These are phyloP conservation scores for Pholis gunnellus DNA, from an alignment of 2,113 vertebrate genomes.

Conservation along the genomic window DNA sequence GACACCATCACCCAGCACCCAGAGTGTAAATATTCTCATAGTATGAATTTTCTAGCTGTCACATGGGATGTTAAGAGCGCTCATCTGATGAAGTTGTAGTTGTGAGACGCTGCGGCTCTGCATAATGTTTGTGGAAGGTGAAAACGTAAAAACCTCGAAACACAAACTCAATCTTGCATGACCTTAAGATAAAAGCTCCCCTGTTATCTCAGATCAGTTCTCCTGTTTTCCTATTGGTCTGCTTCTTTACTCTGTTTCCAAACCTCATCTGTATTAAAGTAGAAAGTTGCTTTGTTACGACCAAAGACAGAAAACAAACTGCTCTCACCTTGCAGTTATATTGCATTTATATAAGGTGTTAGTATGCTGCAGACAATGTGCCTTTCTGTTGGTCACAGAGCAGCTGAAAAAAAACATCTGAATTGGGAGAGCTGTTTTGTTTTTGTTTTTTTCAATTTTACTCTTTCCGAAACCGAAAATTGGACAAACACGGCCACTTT, in stretches of 20 bases:
- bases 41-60: constrained; percentile 19
- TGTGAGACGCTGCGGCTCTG: background rate
- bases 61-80: background rate
- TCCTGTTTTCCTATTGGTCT: background rate
- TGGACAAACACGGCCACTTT: background rate
- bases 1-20: constrained; percentile 13
- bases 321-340: constrained; percentile 10
- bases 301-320: constrained; percentile 9
- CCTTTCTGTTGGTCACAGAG: background rate
- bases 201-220: constrained; percentile 25
- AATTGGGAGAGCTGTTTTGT: background rate
- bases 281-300: constrained; percentile 12
- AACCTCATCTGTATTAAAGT: constrained; percentile 22
- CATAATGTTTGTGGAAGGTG: background rate
- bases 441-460: background rate
- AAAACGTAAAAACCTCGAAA: background rate
- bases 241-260: constrained; percentile 1
- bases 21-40: constrained; percentile 16
- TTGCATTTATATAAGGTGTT: background rate
- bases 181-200: constrained; percentile 10
- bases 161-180: constrained; percentile 5
- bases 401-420: constrained; percentile 3
- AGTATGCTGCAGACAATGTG: constrained; percentile 8
- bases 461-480: background rate
- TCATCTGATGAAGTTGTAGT: constrained; percentile 15